Base-by-base conservation (phyloP, 2,797 vertebrate species). In the Manis crassicaudata region DNA sequence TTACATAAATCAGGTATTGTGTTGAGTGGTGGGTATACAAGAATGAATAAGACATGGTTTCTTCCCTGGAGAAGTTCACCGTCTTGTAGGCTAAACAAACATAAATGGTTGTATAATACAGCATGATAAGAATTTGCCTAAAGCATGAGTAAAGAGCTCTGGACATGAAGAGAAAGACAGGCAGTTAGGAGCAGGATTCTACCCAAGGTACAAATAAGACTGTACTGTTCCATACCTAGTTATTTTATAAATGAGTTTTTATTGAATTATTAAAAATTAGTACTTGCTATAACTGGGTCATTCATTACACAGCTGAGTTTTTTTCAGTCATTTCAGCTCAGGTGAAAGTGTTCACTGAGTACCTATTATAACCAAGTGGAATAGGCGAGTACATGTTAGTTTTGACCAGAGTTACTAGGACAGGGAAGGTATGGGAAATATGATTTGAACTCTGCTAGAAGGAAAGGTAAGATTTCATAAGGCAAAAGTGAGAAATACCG, bases 231-330 rank as follows among this genome's bases (percentile, higher is more conserved):
- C 73, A 14, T 67, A 32, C 43, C 60, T 73, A 46, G 50, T 32
- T 46, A 77, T 85, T 87, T 63, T 62, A 65, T 37, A 81, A 72
- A 84, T 52, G 20, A 29, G 27, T 17, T 68, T 89, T 92, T 80
- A 76, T 52, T 73, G 12, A 90, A 88, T 86, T 96, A 87, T 73
- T 60, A 25, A 75, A 79, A 90, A 83, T 89, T 60, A 88, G 7
- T 79, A 80, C 54, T 92, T 96, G 11, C 54, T 54, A n/a, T 23
- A 50, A 16, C 50, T 89, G 50, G 29, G 16, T 46, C 68, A 62
- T 70, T 92, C 11, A 72, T 63, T 83, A 46, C 21, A 80, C 17
- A 37, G 27, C 2, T 75, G 50, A 29, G 43, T 86, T 92, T 92
- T 72, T 70, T 63, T 25, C 20, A 65, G 40, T 86, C 54, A 81